Conservation (phyloP, 2,113 vertebrate genomes). For the Kryptolebias marmoratus region DNA sequence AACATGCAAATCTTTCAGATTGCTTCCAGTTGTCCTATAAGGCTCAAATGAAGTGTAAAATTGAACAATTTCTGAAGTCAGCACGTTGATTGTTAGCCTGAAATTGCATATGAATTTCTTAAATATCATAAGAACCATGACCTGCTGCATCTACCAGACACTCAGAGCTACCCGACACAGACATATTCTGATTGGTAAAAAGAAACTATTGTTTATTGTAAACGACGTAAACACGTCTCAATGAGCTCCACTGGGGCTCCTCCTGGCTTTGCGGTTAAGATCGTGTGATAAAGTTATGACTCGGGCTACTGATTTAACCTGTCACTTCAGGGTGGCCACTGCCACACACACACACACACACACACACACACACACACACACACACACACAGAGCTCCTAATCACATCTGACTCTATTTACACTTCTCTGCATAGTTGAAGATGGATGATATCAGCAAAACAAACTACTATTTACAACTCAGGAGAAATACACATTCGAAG, state of each 20-base stretch:
- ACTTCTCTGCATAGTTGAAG: slow-evolving; percentile 36
- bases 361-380: slow-evolving; percentile 24
- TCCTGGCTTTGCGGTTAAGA: slow-evolving; percentile 45
- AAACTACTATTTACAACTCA: slow-evolving; percentile 35
- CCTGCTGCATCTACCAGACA: slow-evolving; percentile 11
- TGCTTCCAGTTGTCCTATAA: neutral
- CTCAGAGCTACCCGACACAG: slow-evolving; percentile 1
- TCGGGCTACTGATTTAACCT: slow-evolving; percentile 57
- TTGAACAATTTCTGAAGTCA: neutral
- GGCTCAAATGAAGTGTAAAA: neutral
- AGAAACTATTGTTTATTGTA: slow-evolving; percentile 51
- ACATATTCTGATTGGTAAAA: slow-evolving; percentile 21
- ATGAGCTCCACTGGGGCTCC: slow-evolving; percentile 44
- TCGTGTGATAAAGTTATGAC: slow-evolving; percentile 65
- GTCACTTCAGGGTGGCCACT: slow-evolving; percentile 69
- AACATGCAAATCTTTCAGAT: neutral
- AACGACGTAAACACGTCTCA: slow-evolving; percentile 42
- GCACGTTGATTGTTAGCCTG: neutral
- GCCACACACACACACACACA: slow-evolving; percentile 8
- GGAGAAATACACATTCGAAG: slow-evolving; percentile 6
- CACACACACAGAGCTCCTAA: slow-evolving; percentile 22
- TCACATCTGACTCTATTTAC: slow-evolving; percentile 72
- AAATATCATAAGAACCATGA: neutral
- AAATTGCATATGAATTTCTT: neutral
- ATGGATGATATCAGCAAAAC: slow-evolving; percentile 50